These are phyloP conservation scores for Masnerella sp. DNA, from an alignment of 2,888 invertebrate genomes.

Conservation along the genomic window DNA sequence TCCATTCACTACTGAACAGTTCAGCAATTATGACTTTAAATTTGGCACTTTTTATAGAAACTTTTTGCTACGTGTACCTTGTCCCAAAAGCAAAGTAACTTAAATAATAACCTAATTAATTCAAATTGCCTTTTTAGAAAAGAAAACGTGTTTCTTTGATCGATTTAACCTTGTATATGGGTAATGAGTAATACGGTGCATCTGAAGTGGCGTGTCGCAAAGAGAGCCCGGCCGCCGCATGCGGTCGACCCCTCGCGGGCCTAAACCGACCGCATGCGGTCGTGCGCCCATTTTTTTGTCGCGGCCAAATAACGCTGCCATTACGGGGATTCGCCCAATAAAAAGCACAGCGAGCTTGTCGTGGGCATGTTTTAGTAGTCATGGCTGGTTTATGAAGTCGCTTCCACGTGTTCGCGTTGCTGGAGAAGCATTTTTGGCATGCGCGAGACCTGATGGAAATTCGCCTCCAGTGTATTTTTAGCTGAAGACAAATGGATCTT, in stretches of 20 bases:
- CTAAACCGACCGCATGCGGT: constrained; percentile 50
- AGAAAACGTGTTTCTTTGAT: too few relatives aligned
- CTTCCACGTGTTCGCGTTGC: neutral
- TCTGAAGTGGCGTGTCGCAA: neutral
- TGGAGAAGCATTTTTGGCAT: neutral
- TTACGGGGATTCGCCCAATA: constrained; percentile 31
- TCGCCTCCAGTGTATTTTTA: too few relatives aligned
- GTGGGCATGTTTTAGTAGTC: too few relatives aligned
- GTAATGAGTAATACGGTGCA: constrained; percentile 39
- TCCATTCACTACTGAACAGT: too few relatives aligned
- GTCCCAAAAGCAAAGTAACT: too few relatives aligned
- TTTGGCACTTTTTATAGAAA: too few relatives aligned
- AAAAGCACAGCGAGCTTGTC: constrained; percentile 25
- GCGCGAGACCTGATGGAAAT: neutral
- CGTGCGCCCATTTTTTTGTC: constrained; percentile 32
- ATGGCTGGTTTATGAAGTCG: constrained; percentile 17
- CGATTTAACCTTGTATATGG: constrained; percentile 43
- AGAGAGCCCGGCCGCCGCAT: constrained; percentile 45
- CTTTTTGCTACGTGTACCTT: too few relatives aligned
- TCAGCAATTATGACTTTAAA: too few relatives aligned
- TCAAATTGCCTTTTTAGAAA: too few relatives aligned
- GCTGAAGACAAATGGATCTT: too few relatives aligned
- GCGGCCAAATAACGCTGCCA: constrained; percentile 28
- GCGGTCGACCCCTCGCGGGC: constrained; percentile 48
- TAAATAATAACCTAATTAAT: too few relatives aligned